These are phyloP conservation scores for Coccyzus lansbergi DNA, from an alignment of 2,797 vertebrate genomes.

Conservation along the genomic window DNA sequence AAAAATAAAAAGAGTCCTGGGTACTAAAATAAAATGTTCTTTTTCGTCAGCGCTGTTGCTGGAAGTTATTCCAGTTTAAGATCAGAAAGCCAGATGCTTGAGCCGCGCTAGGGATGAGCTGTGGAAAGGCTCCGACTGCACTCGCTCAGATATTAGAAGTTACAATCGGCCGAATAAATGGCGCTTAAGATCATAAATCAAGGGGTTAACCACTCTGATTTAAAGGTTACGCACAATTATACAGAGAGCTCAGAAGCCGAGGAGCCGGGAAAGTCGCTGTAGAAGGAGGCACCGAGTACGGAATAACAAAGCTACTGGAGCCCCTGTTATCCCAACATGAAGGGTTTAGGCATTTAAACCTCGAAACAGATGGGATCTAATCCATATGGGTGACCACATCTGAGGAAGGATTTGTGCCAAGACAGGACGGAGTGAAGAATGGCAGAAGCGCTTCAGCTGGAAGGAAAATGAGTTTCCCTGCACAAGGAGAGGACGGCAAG, in stretches of 20 bases:
- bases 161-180: slow-evolving; percentile 47
- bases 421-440: neutral
- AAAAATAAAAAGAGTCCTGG: neutral
- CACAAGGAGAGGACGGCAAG: neutral
- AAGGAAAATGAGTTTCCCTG: neutral
- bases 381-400: slow-evolving; percentile 62
- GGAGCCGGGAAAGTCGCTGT: neutral
- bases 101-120: slow-evolving; percentile 23
- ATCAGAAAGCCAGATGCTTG: slow-evolving; percentile 44
- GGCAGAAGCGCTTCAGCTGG: slow-evolving; percentile 1
- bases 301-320: slow-evolving; percentile 48
- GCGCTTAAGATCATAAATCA: slow-evolving; percentile 61
- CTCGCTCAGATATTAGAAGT: slow-evolving; percentile 17
- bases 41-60: neutral
- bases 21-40: neutral
- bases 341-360: slow-evolving; percentile 49
- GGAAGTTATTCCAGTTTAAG: slow-evolving; percentile 38
- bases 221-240: slow-evolving; percentile 63
- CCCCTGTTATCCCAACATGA: slow-evolving; percentile 44
- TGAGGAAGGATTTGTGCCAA: slow-evolving; percentile 56
- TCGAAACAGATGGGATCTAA: slow-evolving; percentile 61
- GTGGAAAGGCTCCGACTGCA: neutral
- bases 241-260: slow-evolving; percentile 17
- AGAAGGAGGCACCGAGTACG: neutral
- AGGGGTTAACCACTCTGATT: slow-evolving; percentile 49